Percentiles rank a stretch among this genome's conserved stretches.
These are phyloP conservation scores for Picathartes gymnocephalus DNA, from an alignment of 2,113 vertebrate genomes.

Conservation along the genomic window DNA sequence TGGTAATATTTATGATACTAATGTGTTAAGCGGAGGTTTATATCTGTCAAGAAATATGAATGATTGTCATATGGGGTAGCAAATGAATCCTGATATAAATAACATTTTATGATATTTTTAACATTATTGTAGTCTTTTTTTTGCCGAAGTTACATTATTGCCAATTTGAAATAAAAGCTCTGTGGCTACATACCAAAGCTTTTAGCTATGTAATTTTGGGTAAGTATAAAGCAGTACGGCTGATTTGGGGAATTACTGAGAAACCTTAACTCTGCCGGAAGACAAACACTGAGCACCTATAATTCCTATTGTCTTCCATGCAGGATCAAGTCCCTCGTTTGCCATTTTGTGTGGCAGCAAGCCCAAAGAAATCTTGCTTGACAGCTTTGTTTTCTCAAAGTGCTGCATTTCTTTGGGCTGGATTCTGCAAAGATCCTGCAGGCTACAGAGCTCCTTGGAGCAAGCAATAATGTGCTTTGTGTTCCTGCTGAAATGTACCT, in stretches of 20 bases:
- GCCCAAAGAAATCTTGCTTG: conserved; percentile 47
- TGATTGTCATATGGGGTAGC: conserved; percentile 63
- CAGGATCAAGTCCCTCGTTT: conserved; percentile 41
- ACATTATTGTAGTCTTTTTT: conserved; percentile 16
- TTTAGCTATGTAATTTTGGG: not conserved
- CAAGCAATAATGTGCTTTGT: not conserved
- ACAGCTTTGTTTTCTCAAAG: conserved; percentile 42
- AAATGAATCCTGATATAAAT: conserved; percentile 61
- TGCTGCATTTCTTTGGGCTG: conserved; percentile 26
- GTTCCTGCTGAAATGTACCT: not conserved
- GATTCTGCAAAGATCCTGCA: conserved; percentile 18
- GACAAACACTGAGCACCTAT: not conserved
- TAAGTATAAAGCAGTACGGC: not conserved
- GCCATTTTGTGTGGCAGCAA: conserved; percentile 55
- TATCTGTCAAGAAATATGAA: conserved; percentile 58
- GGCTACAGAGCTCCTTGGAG: conserved; percentile 17
- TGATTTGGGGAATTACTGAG: conserved; percentile 12
- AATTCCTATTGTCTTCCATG: not conserved
- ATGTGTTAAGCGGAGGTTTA: conserved; percentile 70
- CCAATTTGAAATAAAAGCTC: conserved; percentile 48
- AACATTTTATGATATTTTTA: conserved; percentile 56
- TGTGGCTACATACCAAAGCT: conserved; percentile 21
- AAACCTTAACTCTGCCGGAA: not conserved
- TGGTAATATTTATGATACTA: conserved; percentile 72
- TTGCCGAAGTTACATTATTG: conserved; percentile 38